A percentile compares a stretch with the other conserved stretches of the same genome.
Evolutionary conservation across 2,113 vertebrate species (phyloP).

Genomic region (Cephalopholis sonnerati): DNA sequence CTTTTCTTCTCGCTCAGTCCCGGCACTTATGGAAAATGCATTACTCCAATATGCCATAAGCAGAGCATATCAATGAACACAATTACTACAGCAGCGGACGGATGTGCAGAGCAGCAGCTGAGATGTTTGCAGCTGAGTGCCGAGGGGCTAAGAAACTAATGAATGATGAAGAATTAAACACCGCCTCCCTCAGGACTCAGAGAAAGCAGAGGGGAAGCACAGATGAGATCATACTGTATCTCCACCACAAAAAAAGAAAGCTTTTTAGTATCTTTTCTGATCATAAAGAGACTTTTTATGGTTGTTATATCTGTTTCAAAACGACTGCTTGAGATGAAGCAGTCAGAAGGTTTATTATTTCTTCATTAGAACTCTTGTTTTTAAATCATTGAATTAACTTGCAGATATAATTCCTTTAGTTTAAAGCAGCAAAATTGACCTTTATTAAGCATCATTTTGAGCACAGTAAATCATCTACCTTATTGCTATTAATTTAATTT

Average conservation of each 20-base stretch:
- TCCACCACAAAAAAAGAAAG: neutral
- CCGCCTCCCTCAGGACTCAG: constrained; percentile 19
- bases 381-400: neutral
- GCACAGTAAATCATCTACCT: neutral
- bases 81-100: constrained; percentile 63
- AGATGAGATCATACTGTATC: constrained; percentile 15
- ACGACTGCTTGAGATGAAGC: neutral
- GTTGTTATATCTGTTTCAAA: neutral
- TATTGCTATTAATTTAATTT: neutral
- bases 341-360: neutral
- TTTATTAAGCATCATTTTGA: neutral
- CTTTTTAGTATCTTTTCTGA: constrained; percentile 1
- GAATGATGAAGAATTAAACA: constrained; percentile 71
- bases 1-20: neutral
- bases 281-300: neutral
- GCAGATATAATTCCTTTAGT: neutral
- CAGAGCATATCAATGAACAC: constrained; percentile 72
- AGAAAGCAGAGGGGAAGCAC: constrained; percentile 17
- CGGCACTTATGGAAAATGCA: constrained; percentile 61
- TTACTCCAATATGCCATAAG: constrained; percentile 52
- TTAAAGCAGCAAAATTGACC: neutral
- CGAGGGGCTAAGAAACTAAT: constrained; percentile 60
- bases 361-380: neutral
- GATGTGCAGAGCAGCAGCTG: constrained; percentile 48
- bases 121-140: constrained; percentile 51